Conservation (phyloP, 2,797 vertebrate species). For the Cheirogaleus major region DNA sequence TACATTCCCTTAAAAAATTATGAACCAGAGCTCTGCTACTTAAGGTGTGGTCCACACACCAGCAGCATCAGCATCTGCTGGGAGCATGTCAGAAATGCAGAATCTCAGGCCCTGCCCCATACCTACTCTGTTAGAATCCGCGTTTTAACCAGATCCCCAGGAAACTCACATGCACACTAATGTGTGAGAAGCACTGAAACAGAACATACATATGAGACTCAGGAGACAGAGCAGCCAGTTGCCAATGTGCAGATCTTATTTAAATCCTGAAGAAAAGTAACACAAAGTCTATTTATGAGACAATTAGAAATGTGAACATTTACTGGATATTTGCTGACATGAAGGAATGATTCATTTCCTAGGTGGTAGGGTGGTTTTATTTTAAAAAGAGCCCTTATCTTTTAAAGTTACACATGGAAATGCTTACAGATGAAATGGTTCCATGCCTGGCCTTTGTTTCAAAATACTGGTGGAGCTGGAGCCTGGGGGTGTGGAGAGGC, state of each 20-base stretch:
- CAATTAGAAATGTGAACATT: not conserved
- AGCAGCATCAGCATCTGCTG: not conserved
- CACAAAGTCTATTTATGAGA: not conserved
- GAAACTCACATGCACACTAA: not conserved
- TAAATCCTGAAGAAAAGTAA: not conserved
- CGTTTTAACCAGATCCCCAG: not conserved
- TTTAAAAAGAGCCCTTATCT: not conserved
- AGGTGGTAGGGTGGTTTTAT: not conserved
- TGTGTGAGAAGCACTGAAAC: rapidly evolving
- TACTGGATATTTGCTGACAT: not conserved
- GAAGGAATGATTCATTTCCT: not conserved
- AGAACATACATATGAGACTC: not conserved
- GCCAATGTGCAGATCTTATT: not conserved
- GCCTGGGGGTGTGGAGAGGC: not conserved
- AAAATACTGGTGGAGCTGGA: not conserved
- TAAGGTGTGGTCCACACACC: too few species aligned
- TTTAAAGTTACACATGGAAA: not conserved
- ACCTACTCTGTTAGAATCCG: not conserved
- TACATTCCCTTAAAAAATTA: not conserved
- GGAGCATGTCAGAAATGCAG: not conserved
- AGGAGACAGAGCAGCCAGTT: not conserved
- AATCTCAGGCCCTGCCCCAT: not conserved
- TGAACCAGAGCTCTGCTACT: not conserved
- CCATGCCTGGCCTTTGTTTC: not conserved
- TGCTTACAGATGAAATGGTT: too few species aligned